phyloP scores from a whole-genome alignment of 2,797 vertebrate species.

The Lycodopsis pacificus region DNA sequence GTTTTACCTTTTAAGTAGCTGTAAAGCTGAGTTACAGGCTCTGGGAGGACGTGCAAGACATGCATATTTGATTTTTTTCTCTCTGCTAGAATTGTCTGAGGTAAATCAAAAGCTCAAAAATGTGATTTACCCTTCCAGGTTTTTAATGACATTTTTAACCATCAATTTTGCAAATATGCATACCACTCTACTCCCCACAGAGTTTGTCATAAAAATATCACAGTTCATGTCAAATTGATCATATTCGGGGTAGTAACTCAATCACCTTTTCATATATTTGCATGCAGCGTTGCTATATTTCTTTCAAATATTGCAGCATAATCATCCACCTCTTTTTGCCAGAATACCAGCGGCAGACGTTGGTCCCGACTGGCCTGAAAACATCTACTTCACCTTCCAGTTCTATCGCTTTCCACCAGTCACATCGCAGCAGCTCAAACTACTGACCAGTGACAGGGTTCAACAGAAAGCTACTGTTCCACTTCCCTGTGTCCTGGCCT shows the following conservation, averaged over 20 bases:
- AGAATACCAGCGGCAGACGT: conserved; percentile 77
- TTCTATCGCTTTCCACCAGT: conserved; percentile 92
- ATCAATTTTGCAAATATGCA: conserved; percentile 22
- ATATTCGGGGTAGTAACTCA: conserved; percentile 23
- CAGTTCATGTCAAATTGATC: conserved; percentile 13
- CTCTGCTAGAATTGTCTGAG: conserved; percentile 49
- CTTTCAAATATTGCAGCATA: not conserved
- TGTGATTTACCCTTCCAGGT: conserved; percentile 40
- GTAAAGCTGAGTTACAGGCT: conserved; percentile 53
- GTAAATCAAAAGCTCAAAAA: conserved; percentile 48
- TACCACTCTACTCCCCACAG: conserved; percentile 2
- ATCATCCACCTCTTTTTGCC: conserved; percentile 34
- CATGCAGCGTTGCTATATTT: not conserved
- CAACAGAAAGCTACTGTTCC: conserved; percentile 11
- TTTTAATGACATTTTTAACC: conserved; percentile 54
- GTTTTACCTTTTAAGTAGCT: conserved; percentile 54
- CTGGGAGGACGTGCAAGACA: conserved; percentile 44
- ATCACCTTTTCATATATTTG: conserved; percentile 5
- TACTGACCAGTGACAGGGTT: conserved; percentile 71
- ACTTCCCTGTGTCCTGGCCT: conserved; percentile 82
- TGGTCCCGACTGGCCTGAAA: conserved; percentile 81
- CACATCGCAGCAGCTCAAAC: conserved; percentile 87
- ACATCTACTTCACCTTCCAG: conserved; percentile 94
- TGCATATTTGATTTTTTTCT: conserved; percentile 50
- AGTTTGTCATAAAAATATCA: conserved; percentile 33